Evolutionary conservation across 92 coral and sea anemone species (phyloP).

Genomic region (Bergia sp.): DNA sequence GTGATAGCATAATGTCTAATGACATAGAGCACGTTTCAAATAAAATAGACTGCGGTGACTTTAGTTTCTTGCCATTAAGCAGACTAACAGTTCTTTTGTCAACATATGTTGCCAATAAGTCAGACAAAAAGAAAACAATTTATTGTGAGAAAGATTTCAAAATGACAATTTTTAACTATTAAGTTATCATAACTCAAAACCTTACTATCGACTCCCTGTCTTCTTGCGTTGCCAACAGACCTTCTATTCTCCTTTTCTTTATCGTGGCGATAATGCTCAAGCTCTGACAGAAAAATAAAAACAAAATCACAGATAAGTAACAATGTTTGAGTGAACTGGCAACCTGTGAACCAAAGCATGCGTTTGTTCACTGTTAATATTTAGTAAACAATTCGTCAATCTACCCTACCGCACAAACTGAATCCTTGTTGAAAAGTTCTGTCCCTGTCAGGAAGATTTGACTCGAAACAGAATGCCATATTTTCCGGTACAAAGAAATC

Average conservation of each 20-base stretch:
- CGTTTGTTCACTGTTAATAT: neutral
- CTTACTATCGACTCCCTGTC: slow-evolving; percentile 28
- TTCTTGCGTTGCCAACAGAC: neutral
- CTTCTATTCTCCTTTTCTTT: slow-evolving; percentile 39
- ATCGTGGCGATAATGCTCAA: slow-evolving; percentile 27
- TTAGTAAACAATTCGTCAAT: neutral
- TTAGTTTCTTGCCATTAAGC: neutral
- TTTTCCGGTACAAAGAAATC: slow-evolving; percentile 5
- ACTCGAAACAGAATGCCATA: slow-evolving; percentile 38
- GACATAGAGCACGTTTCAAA: neutral
- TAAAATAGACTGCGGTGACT: neutral
- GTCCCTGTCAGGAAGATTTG: slow-evolving; percentile 12
- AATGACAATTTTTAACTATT: neutral
- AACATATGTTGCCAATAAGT: slow-evolving; percentile 12
- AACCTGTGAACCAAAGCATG: slow-evolving; percentile 32
- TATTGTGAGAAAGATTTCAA: neutral
- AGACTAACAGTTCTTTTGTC: slow-evolving; percentile 18
- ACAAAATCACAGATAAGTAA: slow-evolving; percentile 26
- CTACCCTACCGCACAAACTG: slow-evolving; percentile 26
- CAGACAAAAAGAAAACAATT: slow-evolving; percentile 36
- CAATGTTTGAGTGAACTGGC: slow-evolving; percentile 6
- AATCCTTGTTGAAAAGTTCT: slow-evolving; percentile 34
- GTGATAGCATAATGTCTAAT: neutral
- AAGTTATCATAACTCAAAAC: neutral
- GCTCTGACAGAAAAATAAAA: slow-evolving; percentile 39